Base-by-base conservation (phyloP, 2,888 invertebrate species). In the Megamerina dolium region DNA sequence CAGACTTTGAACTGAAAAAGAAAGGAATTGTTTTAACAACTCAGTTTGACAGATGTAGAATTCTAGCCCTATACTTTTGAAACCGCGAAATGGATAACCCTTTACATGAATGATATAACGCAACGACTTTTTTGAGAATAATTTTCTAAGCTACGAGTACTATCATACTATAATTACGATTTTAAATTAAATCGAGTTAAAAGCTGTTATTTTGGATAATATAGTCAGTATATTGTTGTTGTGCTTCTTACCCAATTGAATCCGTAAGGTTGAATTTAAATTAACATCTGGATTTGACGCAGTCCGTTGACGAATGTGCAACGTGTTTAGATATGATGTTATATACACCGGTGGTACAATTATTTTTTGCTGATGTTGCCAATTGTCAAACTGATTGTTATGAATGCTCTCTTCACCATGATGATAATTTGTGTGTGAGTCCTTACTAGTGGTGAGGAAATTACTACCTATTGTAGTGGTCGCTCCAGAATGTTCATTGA, bases 251-350 rank as follows among this genome's bases (percentile, higher is more conserved):
- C 80, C 80, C 63, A 73, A 65, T 54, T 78, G 78, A 20, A 83
- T 78, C 37, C 74, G 68, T 6, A 85, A 67, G 1, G 80, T 73
- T 10, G 81, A 80, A 56, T 84, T 83, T 55, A 85, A 68, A 37
- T 78, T 70, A 0, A 78, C 78, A 17, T 62, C 58, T 16, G 62
- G 54, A 35, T 67, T 68, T 47, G 68, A 66, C 26, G 55, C 52
- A 21, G 65, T 67, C 51, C 64, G 67, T 59, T 82, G 81, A 23
- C 79, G 74, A 41, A 85, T 68, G 46, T 77, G 75, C 46, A 85
- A 63, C 1, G 82, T 77, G 66, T 85, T 81, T 10, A 85, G 72
- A 60, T 81, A 83, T 0, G 84, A 84, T 51, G 79, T 79, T 57
- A 85, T 80, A 46, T 81, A 73, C 40, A 78, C 70, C 1, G 76